phyloP scores from a whole-genome alignment of 2,888 invertebrate species.

The Lapara coniferarum region DNA sequence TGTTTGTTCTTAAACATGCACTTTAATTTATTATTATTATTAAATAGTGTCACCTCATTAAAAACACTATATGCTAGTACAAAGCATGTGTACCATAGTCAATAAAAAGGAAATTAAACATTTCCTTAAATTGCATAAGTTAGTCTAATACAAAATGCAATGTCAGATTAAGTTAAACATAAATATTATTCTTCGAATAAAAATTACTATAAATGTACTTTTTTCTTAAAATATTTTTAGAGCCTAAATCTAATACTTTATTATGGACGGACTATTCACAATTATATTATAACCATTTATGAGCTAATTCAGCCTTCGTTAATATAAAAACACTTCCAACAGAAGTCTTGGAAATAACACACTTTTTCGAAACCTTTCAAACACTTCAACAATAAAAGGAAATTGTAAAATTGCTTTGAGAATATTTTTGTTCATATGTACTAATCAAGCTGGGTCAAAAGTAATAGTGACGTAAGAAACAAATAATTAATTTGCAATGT shows the following conservation, averaged over 20 bases:
- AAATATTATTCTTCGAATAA: neutral
- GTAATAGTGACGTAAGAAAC: no score
- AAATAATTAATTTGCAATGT: no score
- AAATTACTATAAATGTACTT: neutral
- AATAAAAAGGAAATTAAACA: no score
- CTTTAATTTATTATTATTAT: neutral
- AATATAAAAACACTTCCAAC: neutral
- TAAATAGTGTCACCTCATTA: neutral
- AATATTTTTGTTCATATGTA: neutral
- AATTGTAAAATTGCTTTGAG: neutral
- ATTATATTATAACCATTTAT: slow-evolving; percentile 5
- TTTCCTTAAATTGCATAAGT: no score
- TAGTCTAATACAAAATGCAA: no score
- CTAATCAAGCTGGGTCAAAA: no score
- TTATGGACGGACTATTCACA: slow-evolving; percentile 19
- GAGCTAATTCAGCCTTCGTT: slow-evolving; percentile 24
- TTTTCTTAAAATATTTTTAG: neutral
- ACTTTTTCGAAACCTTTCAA: neutral
- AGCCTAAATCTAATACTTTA: slow-evolving; percentile 1
- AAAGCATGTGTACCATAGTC: no score
- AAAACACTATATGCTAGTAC: no score
- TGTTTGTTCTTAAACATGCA: no score
- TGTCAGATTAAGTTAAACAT: neutral
- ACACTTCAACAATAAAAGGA: neutral
- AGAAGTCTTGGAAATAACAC: neutral